Evolutionary conservation across 2,888 invertebrate genomes (phyloP), one percentile per base, ranked within the genome.

Genomic region (Nomada flava): DNA sequence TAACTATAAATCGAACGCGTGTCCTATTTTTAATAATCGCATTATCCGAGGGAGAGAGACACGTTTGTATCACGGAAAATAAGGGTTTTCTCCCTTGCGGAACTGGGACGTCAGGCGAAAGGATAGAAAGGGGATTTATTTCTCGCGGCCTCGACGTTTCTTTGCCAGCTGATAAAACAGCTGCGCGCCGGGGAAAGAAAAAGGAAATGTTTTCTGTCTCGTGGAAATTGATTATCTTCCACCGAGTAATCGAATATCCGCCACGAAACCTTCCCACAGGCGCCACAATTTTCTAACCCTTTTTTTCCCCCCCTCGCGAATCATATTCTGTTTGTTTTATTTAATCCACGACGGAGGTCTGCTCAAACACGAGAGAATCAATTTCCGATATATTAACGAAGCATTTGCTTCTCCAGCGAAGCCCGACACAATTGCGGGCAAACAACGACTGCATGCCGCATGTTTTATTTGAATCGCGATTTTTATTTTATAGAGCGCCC

Each of bases 1-100:
- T 9, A 29, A 20, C 55, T 18, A 42, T 36, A 76, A 63, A 62
- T 73, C 73, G 73, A 63, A 42, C 59, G 26, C 11, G 55, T 2
- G 65, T 18, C 60, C 65, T 71, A 67, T 81, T 81, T 74, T 67
- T 70, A 65, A 65, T 74, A 81, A 81, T 70, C 70, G 55, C n/a
- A 52, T 81, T 81, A 82, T 11, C 20, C 59, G 15, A 26, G 29
- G 18, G 63, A 20, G 55, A 62, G 75, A 23, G 52, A 53, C 60
- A 29, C 42, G 47, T 36, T 29, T 60, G 52, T 67, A 70, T n/a
- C 64, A 23, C 42, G 52, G 20, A 26, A 57, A 65, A 67, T 26
- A 29, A 52, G 36, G 53, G 23, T 5, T 47, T 55, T n/a, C 50
- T n/a, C 18, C 20, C 26, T 47, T 47, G 15, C 57, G 57, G n/a